Conservation (phyloP, 2,113 vertebrate species). For the Erythrolamprus reginae region DNA sequence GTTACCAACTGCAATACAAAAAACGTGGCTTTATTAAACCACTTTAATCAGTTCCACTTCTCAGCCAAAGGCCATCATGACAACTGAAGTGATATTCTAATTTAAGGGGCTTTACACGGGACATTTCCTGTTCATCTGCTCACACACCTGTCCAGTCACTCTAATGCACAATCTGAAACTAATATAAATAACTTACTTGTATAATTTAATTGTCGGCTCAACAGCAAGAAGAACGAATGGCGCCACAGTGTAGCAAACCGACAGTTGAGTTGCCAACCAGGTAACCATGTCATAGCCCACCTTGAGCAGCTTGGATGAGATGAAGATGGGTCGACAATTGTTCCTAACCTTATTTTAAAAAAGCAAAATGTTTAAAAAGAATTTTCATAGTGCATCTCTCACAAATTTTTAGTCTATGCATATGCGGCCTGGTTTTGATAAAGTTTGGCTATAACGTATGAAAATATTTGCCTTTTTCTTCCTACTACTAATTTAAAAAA, state of each 20-base stretch:
- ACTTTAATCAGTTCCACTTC: not conserved
- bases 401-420: fast-evolving
- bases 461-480: not conserved
- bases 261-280: slow-evolving; percentile 72
- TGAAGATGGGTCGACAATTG: slow-evolving; percentile 69
- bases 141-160: not conserved
- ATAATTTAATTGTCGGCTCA: slow-evolving; percentile 72
- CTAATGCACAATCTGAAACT: not conserved
- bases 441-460: no score
- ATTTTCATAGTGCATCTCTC: not conserved
- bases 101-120: not conserved
- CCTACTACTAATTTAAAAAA: not conserved
- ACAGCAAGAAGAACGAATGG: slow-evolving; percentile 74
- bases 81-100: not conserved
- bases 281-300: slow-evolving; percentile 60
- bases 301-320: slow-evolving; percentile 65
- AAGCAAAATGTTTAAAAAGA: not conserved
- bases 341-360: slow-evolving; percentile 65
- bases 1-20: not conserved
- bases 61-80: not conserved
- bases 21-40: not conserved
- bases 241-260: slow-evolving; percentile 68
- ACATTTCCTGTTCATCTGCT: not conserved
- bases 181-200: slow-evolving; percentile 65
- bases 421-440: not conserved